phyloP scores from a whole-genome alignment of 2,113 vertebrate species.

The Rhagologus leucostigma region DNA sequence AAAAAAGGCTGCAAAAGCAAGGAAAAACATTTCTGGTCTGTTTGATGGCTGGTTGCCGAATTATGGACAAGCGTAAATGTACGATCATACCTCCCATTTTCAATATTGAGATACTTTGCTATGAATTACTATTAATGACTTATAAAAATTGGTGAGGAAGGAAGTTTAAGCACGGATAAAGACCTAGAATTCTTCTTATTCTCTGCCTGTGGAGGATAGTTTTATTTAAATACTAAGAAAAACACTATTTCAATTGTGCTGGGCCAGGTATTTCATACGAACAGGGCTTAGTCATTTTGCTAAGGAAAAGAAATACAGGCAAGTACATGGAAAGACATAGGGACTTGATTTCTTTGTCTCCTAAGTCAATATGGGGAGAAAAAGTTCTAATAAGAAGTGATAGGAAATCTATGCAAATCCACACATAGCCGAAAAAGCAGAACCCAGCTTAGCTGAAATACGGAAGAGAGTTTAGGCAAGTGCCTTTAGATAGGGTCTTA shows the following conservation, averaged over 20 bases:
- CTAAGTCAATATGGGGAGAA: neutral
- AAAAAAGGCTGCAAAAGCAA: neutral
- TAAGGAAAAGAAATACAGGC: neutral
- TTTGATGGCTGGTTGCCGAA: neutral
- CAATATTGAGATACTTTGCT: neutral
- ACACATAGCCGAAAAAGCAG: neutral
- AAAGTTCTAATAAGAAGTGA: neutral
- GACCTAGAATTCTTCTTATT: neutral
- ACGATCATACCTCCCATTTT: accelerated
- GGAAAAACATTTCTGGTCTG: neutral
- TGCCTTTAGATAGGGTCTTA: neutral
- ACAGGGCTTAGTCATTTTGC: neutral
- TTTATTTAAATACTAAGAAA: neutral
- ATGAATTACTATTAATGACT: neutral
- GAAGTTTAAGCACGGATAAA: neutral
- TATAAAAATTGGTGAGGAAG: neutral
- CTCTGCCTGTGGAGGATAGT: neutral
- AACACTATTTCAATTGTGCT: neutral
- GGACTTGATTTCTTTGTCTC: neutral
- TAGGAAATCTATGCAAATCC: neutral
- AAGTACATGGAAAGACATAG: neutral
- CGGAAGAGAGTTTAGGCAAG: neutral
- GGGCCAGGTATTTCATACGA: neutral
- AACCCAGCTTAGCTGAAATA: neutral
- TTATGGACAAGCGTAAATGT: neutral